Conservation (phyloP, 2,797 vertebrate species). For the Momotus momota region DNA sequence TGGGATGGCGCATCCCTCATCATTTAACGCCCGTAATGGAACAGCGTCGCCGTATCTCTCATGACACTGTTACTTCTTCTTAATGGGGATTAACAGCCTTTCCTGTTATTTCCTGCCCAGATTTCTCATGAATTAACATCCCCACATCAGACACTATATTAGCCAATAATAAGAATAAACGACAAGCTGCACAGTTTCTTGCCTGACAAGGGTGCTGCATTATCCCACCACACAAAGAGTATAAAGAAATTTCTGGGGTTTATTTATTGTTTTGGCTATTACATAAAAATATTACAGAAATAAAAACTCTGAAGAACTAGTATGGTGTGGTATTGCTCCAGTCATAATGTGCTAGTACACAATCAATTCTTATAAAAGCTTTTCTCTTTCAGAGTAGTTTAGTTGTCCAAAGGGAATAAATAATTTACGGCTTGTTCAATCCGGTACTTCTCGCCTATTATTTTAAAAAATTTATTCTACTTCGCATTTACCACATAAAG, state of each 20-base stretch:
- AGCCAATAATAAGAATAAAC: slow-evolving; percentile 73
- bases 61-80: slow-evolving; percentile 50
- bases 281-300: slow-evolving; percentile 80
- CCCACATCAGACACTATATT: slow-evolving; percentile 49
- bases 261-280: slow-evolving; percentile 78
- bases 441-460: slow-evolving; percentile 67
- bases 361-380: slow-evolving; percentile 78
- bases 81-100: slow-evolving; percentile 67
- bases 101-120: slow-evolving; percentile 19
- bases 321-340: slow-evolving; percentile 66
- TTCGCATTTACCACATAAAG: slow-evolving; percentile 54
- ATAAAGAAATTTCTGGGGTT: slow-evolving; percentile 60
- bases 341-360: slow-evolving; percentile 66
- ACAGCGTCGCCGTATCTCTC: slow-evolving; percentile 15
- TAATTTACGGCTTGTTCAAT: slow-evolving; percentile 78
- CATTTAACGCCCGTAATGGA: slow-evolving; percentile 33
- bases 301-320: slow-evolving; percentile 77
- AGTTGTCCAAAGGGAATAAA: slow-evolving; percentile 76
- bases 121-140: slow-evolving; percentile 55
- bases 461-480: slow-evolving; percentile 64
- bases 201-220: slow-evolving; percentile 70
- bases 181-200: slow-evolving; percentile 55
- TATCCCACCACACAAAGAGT: slow-evolving; percentile 59
- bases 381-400: slow-evolving; percentile 73
- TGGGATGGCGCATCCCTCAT: slow-evolving; percentile 31